Percentiles rank a stretch among this genome's conserved stretches.
phyloP scores from a whole-genome alignment of 2,888 invertebrate genomes.

The Drosophila mulleri region DNA sequence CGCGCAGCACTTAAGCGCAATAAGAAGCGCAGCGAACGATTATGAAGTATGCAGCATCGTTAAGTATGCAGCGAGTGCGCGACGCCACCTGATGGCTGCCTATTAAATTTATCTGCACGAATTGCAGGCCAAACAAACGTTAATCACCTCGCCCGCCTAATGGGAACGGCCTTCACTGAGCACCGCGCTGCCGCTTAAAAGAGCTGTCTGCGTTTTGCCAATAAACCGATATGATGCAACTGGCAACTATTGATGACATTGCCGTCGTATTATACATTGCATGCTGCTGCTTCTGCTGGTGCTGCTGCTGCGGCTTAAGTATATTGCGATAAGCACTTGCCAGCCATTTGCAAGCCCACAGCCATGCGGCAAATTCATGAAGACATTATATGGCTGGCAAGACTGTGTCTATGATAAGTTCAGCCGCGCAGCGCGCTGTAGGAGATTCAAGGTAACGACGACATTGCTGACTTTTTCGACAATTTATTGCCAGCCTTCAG shows the following conservation, averaged over 20 bases:
- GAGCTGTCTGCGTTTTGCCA: slow-evolving; percentile 9
- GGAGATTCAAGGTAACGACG: slow-evolving; percentile 75
- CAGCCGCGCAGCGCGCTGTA: too few relatives aligned
- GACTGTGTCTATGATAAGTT: slow-evolving; percentile 63
- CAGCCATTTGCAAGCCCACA: slow-evolving; percentile 55
- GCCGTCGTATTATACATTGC: slow-evolving; percentile 16
- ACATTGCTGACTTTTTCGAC: slow-evolving; percentile 58
- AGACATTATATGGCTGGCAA: slow-evolving; percentile 53
- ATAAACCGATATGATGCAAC: slow-evolving; percentile 17
- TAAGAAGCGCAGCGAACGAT: slow-evolving; percentile 62
- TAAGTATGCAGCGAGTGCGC: slow-evolving; percentile 56
- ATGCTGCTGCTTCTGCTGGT: slow-evolving; percentile 21
- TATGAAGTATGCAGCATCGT: slow-evolving; percentile 64
- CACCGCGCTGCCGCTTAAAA: background rate
- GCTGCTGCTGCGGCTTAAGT: slow-evolving; percentile 40
- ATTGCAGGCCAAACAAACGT: slow-evolving; percentile 49
- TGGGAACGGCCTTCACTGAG: slow-evolving; percentile 1
- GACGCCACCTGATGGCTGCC: slow-evolving; percentile 52
- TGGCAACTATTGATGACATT: slow-evolving; percentile 65
- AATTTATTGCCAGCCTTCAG: slow-evolving; percentile 73
- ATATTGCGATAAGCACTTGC: slow-evolving; percentile 66
- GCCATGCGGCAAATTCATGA: slow-evolving; percentile 26
- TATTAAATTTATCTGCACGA: slow-evolving; percentile 78
- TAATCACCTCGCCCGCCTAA: slow-evolving; percentile 55
- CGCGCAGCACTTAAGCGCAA: slow-evolving; percentile 65